Evolutionary conservation across 2,797 vertebrate species (phyloP), one percentile per base, ranked within the genome.

Genomic region (Jordanella pulchra): DNA sequence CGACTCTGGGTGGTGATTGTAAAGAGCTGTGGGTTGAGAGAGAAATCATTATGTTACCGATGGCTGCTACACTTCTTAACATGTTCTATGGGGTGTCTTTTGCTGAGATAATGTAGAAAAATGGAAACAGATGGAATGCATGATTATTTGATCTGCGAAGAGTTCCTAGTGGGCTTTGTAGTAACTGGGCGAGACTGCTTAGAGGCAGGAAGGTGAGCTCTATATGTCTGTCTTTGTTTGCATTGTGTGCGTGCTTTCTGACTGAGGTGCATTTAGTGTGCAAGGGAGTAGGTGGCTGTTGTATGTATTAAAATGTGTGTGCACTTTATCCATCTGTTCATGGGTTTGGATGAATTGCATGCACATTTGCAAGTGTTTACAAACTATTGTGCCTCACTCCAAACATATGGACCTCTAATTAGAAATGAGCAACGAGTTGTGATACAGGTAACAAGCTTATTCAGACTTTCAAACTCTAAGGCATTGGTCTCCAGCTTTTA

Each of bases 101-200:
- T 75, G 69, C 87, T 68, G 70, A 86, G 85, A 85, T 89, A 88
- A 89, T 85, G 89, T 77, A 78, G 88, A 89, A 87, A 88, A 81
- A 89, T 89, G 80, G 83, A 89, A 90, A 86, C 90, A 89, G 90
- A 92, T 90, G 91, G 92, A 91, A 87, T 86, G 75, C 85, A 82
- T 90, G 87, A 91, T 91, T 90, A 89, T 91, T 87, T 90, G 89
- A 93, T 91, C 90, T 91, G 90, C 83, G 85, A 84, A 87, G 81
- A 92, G 87, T 87, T 88, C 86, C 91, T 81, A 82, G 87, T 89
- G 87, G 82, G 79, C 87, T 92, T 91, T 91, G 88, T 89, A 86
- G 84, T 82, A 82, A 86, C 79, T 73, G 85, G 86, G 87, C 88
- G 72, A 80, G 83, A 86, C 87, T 75, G 78, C 85, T 89, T 67